phyloP scores from a whole-genome alignment of 1,140 invertebrate species.

The Phenacoccus solenopsis region DNA sequence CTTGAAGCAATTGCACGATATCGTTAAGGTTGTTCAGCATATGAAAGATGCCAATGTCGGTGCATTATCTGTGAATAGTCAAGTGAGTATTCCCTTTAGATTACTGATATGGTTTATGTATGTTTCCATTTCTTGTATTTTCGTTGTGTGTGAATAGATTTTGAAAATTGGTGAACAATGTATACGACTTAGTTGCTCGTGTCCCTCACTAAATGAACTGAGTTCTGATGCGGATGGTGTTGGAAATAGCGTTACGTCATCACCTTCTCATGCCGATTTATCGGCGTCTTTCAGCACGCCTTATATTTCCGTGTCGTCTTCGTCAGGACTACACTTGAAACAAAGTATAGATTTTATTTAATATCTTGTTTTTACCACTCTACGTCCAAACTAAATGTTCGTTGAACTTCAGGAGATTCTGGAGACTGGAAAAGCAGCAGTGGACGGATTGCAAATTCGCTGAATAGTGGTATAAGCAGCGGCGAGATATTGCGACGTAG shows the following conservation, averaged over 20 bases:
- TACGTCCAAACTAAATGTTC: no score
- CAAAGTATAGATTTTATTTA: conserved; percentile 20
- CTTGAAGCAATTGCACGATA: conserved; percentile 56
- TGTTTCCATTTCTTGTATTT: not conserved
- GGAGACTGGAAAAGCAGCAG: conserved; percentile 25
- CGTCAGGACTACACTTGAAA: conserved; percentile 15
- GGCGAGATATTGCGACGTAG: conserved; percentile 47
- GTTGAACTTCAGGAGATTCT: conserved; percentile 25
- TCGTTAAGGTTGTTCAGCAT: conserved; percentile 59
- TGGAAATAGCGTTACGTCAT: conserved; percentile 35
- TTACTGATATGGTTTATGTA: not conserved
- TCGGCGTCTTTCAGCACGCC: conserved; percentile 30
- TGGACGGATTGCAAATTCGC: conserved; percentile 3
- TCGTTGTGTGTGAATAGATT: conserved; percentile 21
- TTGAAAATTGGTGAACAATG: conserved; percentile 25
- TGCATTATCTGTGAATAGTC: conserved; percentile 28
- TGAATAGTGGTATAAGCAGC: conserved; percentile 25
- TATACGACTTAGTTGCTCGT: conserved; percentile 53
- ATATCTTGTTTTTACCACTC: not conserved
- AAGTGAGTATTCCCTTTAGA: conserved; percentile 11
- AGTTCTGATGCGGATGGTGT: conserved; percentile 39
- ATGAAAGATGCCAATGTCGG: conserved; percentile 48
- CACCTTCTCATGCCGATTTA: conserved; percentile 34
- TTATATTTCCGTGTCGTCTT: conserved; percentile 21
- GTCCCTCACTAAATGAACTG: conserved; percentile 48